Evolutionary conservation across 2,113 vertebrate genomes (phyloP).

Genomic region (Centropus bengalensis): DNA sequence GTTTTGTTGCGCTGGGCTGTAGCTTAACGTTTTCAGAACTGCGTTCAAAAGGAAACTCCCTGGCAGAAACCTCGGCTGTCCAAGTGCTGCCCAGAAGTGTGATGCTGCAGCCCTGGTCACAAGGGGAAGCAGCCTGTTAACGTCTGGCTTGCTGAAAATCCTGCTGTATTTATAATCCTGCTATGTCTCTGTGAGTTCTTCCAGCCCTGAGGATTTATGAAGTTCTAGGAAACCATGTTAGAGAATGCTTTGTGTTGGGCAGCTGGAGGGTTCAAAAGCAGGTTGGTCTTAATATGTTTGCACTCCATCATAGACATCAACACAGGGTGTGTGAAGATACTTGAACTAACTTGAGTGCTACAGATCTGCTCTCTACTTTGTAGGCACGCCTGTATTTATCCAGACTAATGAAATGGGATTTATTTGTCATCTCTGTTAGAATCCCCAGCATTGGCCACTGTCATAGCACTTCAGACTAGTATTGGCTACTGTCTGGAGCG

Average conservation of each 20-base stretch:
- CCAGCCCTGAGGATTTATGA: neutral
- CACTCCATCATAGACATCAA: fast-evolving
- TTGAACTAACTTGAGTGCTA: neutral
- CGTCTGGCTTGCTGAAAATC: neutral
- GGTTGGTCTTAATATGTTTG: neutral
- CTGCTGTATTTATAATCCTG: fast-evolving
- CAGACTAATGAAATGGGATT: neutral
- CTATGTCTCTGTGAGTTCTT: neutral
- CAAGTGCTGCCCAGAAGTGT: neutral
- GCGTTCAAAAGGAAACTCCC: neutral
- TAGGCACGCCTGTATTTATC: neutral
- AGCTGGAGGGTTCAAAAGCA: neutral
- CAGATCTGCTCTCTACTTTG: neutral
- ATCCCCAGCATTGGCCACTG: neutral
- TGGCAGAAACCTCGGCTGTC: neutral
- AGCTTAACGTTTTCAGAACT: neutral
- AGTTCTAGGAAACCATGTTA: neutral
- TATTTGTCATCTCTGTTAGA: neutral
- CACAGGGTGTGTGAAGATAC: neutral
- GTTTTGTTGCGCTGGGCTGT: neutral
- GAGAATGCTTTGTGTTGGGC: neutral
- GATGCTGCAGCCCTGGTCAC: neutral
- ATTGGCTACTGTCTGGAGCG: neutral
- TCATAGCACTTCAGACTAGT: neutral
- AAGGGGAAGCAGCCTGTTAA: neutral